Base-by-base conservation (phyloP, 37 sponge, comb jelly and placozoan species). In the Chondrosia reniformis region DNA sequence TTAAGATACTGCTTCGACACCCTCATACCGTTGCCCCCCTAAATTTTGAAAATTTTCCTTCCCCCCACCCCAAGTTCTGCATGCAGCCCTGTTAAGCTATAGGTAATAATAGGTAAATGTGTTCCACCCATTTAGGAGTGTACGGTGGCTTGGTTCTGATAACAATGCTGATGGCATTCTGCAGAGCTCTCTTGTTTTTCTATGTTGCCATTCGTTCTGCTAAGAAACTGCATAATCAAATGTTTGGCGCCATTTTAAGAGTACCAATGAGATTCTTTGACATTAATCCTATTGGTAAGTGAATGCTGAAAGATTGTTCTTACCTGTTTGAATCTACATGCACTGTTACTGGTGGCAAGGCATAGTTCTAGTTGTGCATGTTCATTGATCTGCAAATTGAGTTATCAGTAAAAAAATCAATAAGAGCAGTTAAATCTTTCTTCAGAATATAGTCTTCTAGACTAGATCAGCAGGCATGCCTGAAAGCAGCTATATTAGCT, bases 231-330 rank as follows among this genome's bases (percentile, higher is more conserved):
- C 93, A 93, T 65, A 83, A 85, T 61, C 49, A 46, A 5, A 85
- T 84, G 83, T 80, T 93, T 40, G 41, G 27, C 1, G 71, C 91
- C 19, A 34, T 93, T 27, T 77, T 93, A 19, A 43, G 75, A 78
- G 79, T 67, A 15, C 93, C 93, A 3, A 39, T 85, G 21, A 45
- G 52, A 21, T 93, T 93, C 81, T 93, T 93, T 79, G 93, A 93
- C 59, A 89, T 75, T 24, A 93, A 85, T 33, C 93, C 93, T 41
- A 73, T 77, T 74, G 93, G 92, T 91, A 77, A 76, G 84, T 40
- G 2, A 15, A 10, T 59, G 61, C 7, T 7, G n/a, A 30, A 30
- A 59, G 4, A 59, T 25, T 59, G 22, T 13, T 30, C 28, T 19
- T 15, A 49, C 52, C 10, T 49, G 15, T 15, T 19, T 49, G 15